A percentile compares a stretch with the other conserved stretches of the same genome.
Evolutionary conservation across 2,113 vertebrate species (phyloP).

Genomic region (Bothrops jararaca): DNA sequence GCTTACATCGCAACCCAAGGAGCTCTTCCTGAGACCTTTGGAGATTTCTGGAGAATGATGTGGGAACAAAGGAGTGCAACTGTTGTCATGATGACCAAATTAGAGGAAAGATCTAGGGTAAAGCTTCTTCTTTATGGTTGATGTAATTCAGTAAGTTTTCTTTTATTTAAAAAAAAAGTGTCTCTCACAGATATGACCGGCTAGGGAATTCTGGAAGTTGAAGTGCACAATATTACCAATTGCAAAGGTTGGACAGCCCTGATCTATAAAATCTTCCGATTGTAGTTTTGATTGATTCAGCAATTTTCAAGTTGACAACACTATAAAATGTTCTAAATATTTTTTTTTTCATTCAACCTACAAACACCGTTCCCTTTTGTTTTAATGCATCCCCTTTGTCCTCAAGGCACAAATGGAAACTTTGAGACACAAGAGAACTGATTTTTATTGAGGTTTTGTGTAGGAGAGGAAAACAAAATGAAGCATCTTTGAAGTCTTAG

Average conservation of each 20-base stretch:
- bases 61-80: conserved; percentile 97
- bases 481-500: background rate
- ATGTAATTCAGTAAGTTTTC: background rate
- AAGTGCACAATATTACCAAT: background rate
- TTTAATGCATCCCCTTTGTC: background rate
- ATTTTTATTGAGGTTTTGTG: background rate
- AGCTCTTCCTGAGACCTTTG: conserved; percentile 92
- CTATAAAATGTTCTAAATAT: background rate
- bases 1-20: conserved; percentile 98
- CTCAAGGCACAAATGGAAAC: background rate
- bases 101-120: conserved; percentile 97
- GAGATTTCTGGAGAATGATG: conserved; percentile 99
- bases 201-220: background rate
- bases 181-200: background rate
- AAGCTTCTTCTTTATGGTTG: conserved; percentile 35
- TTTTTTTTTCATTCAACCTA: background rate
- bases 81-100: conserved; percentile 97
- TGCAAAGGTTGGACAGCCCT: background rate
- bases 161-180: background rate
- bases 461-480: background rate
- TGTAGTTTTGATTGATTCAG: background rate
- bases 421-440: background rate
- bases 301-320: background rate
- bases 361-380: background rate
- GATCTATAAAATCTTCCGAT: background rate